Base-by-base conservation (phyloP, 2,888 invertebrate species). In the Nezara viridula region DNA sequence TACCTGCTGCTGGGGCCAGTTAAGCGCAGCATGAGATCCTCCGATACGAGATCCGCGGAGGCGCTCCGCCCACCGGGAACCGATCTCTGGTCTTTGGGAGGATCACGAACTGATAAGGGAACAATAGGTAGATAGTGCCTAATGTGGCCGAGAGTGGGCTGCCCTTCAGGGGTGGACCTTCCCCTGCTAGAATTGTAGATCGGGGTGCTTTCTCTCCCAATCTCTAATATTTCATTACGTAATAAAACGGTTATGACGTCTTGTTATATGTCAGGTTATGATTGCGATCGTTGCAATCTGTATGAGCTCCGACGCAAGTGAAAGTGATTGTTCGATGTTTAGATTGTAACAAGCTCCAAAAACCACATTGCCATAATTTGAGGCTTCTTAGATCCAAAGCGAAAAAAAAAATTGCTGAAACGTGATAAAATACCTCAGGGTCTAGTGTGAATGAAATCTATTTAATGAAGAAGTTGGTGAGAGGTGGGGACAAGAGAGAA, bases 101-200 rank as follows among this genome's bases (percentile, higher is more conserved):
- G 44, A 40, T 81, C 81, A 81, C 81, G 81, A 81, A 16, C 44
- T 16, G 81, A 40, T 81, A 81, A 37, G 37, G 14, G 19, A 21
- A 81, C 81, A 81, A 81, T 81, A 47, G 81, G 81, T n/a, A 44
- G 81, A 44, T 81, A 81, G 81, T 81, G 44, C n/a, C 44, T 81
- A 81, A 81, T 81, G 81, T 47, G 44, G 12, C 44, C n/a, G 81
- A 24, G 44, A 40, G 40, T 47, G 12, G 44, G n/a, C 81, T 81
- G 81, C 81, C 81, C 81, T 81, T 81, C 21, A n/a, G 44, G n/a
- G 16, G 24, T 47, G 12, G 27, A 60, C 81, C 81, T 81, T 81
- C n/a, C 44, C 44, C 81, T 81, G 24, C 24, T 81, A 81, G 81
- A 81, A 81, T 81, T 81, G 81, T 47, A 81, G 81, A 81, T 81